Base-by-base conservation (phyloP, 2,113 vertebrate species). In the Actinemys pallida region DNA sequence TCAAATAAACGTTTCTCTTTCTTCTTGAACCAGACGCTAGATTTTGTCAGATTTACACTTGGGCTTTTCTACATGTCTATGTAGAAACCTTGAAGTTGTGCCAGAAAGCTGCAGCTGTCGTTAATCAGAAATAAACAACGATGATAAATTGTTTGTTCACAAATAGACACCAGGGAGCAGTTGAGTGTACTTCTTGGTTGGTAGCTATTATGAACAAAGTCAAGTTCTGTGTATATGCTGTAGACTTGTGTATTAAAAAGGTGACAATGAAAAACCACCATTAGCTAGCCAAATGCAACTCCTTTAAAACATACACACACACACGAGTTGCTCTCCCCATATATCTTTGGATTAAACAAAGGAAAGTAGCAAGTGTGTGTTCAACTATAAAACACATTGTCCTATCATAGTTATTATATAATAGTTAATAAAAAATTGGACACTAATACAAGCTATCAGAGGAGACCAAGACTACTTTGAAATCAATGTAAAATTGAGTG, bases 11-110 rank as follows among this genome's bases (percentile, higher is more conserved):
- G 56, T 84, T 92, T 72, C 56, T 92, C 39, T 87, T 81, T 79
- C 83, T 96, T 88, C 72, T 91, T 94, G 93, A 97, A 93, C 95
- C 80, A 84, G 81, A 82, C 81, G 81, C 10, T 27, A 93, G 83
- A 76, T 93, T 92, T 97, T 98, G 94, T 90, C 95, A 97, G 81
- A 83, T 97, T 98, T 96, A 96, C 92, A 53, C 88, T 92, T 84
- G 75, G 29, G 69, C 52, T 93, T 97, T 97, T 62, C 52, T 54
- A 90, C 59, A 90, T 45, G n/a, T 89, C 94, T 97, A 85, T 75
- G 94, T 7, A 49, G 22, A 95, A 96, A 92, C 59, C 16, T 7
- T 91, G 92, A 78, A 94, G 81, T 50, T 62, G 78, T 89, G 86
- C 94, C 96, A 95, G 85, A 90, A 96, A 69, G 1, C 4, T 91